These are phyloP conservation scores for Petaurus breviceps DNA, from an alignment of 2,113 vertebrate genomes.

Conservation along the genomic window DNA sequence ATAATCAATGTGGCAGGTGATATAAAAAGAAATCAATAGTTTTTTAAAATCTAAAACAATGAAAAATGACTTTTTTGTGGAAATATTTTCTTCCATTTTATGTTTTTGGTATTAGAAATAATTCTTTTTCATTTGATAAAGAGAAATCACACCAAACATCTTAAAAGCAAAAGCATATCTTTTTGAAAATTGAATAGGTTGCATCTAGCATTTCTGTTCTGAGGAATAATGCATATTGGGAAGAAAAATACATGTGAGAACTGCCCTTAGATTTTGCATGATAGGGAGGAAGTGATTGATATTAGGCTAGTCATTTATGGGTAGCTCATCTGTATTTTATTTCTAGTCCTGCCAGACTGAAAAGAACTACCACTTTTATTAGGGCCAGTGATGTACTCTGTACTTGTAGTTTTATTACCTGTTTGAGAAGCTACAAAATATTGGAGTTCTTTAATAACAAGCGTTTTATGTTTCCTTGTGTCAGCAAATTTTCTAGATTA, in stretches of 20 bases:
- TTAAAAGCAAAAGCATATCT: neutral
- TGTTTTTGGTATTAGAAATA: neutral
- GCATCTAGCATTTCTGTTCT: conserved; percentile 17
- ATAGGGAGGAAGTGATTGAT: conserved; percentile 60
- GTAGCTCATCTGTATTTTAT: conserved; percentile 72
- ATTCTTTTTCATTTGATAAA: neutral
- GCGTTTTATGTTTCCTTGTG: conserved; percentile 70
- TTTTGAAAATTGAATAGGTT: conserved; percentile 48
- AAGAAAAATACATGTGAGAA: conserved; percentile 62
- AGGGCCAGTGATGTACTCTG: conserved; percentile 67
- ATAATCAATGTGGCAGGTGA: neutral
- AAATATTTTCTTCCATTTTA: neutral
- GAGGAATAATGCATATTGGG: conserved; percentile 28
- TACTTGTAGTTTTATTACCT: conserved; percentile 77
- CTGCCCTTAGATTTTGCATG: conserved; percentile 47
- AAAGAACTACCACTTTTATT: conserved; percentile 75
- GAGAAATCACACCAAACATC: neutral
- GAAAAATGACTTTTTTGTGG: neutral
- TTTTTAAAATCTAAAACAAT: neutral
- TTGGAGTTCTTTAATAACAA: conserved; percentile 70
- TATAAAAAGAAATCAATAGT: neutral
- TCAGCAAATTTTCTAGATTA: conserved; percentile 79
- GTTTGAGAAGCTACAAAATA: conserved; percentile 76
- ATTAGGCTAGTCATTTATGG: conserved; percentile 62
- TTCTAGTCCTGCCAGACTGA: conserved; percentile 69